Evolutionary conservation across 2,888 invertebrate genomes (phyloP), one percentile per base, ranked within the genome.

Genomic region (Margaritifera margaritifera): DNA sequence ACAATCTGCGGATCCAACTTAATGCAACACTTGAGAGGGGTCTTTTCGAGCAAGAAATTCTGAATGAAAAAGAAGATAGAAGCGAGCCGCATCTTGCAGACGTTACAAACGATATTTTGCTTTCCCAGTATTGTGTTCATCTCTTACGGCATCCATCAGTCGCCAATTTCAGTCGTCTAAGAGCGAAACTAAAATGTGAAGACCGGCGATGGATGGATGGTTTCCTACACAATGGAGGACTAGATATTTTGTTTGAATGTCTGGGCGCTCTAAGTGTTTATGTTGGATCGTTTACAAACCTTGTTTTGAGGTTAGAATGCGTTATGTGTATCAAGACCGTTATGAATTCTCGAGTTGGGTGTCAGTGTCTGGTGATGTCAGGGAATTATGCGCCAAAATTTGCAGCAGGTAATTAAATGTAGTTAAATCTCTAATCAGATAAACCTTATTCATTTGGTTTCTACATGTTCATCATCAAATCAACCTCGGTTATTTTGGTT

Each of bases 311-410:
- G 18, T 69, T 87, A 27, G 88, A 88, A 70, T 88, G 88, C 69
- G 84, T 87, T 2, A 80, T 84, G 70, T 88, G 88, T 68, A 82
- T 88, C 61, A 81, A 81, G 69, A 83, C 83, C 4, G 84, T 87
- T 52, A 95, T 97, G 96, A 96, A 97, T 92, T 95, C 96, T 87
- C 93, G 95, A 85, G 94, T 96, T 90, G 97, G 96, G 84, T 93
- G 97, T 90, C 96, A 97, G 92, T 96, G 95, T 91, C 95, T 97
- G 89, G 95, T 96, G 82, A 95, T 96, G 90, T 96, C 96, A 91
- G 94, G 94, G 80, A 96, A 96, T 91, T 97, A 96, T 91, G 95
- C 95, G 83, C 93, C 93, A 84, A 96, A 96, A 91, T 93, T 97
- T 87, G 96, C 96, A 66, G 94, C 95, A 87, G 93, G 93, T 93